Evolutionary conservation across 2,888 invertebrate genomes (phyloP), one percentile per base, ranked within the genome.

Genomic region (Papilio gigon): DNA sequence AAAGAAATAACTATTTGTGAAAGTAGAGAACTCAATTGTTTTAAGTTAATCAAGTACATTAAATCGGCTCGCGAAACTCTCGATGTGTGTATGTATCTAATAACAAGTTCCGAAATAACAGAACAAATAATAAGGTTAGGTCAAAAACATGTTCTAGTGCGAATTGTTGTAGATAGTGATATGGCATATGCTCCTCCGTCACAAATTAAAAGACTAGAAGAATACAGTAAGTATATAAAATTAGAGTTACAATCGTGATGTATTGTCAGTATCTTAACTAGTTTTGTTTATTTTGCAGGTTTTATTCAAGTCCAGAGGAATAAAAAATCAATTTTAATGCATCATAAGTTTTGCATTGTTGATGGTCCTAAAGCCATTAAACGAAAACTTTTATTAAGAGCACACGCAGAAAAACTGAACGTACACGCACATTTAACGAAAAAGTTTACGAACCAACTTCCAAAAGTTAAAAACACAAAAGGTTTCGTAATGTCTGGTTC

Each of bases 261-360:
- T 30, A 17, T 9, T 17, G 30, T 56, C 2, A 8, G 9, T 30
- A 17, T 30, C 30, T 25, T 64, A 5, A 50, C 4, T 11, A 37
- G 14, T 8, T 50, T 20, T 17, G 5, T 68, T 68, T 74, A 67
- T 72, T 50, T 82, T 78, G 20, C 80, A 92, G 92, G 92, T 85
- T 92, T 92, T 73, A 91, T 92, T 68, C 84, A 90, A 77, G 90
- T 92, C 67, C 92, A 92, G 75, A 89, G 87, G 22, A 91, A 87
- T 71, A 89, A 87, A 65, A 89, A 89, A 67, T 85, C 93, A 0
- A 93, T 90, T 77, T 85, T 95, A 73, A 96, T 97, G 96, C 97
- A 97, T 80, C 96, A 97, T 83, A 97, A 97, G 83, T 96, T 96
- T 88, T 94, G 93, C 70, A 84, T 96, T 58, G 86, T 96, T 72